Base-by-base conservation (phyloP, 2,888 invertebrate species). In the Drosophila sordidula region DNA sequence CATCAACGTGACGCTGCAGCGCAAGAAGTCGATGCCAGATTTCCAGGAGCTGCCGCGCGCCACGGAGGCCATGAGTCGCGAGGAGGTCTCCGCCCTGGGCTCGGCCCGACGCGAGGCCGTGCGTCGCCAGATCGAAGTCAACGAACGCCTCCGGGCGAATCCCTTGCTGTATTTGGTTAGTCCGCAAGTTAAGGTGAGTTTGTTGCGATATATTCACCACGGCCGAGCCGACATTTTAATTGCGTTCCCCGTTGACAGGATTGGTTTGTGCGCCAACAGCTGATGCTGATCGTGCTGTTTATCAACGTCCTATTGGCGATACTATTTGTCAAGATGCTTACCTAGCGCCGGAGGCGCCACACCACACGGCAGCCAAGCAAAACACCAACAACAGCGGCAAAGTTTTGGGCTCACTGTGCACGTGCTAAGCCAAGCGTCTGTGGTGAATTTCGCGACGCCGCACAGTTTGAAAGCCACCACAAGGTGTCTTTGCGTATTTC, bases 11-110 rank as follows among this genome's bases (percentile, higher is more conserved):
- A 94, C 96, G 87, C 94, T 98, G 87, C 97, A 97, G 93, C 95
- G 97, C 87, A 98, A 98, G 93, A 99, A 99, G 93, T 99, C 98
- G 82, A 95, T 99, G 93, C 99, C 99, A 56, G 99, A 99, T 93
- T 96, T 98, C 90, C 96, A 97, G 90, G 95, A 95, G 73, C 94
- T 97, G 92, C 96, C 97, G 63, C 95, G 96, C 66, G 95, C 96
- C 80, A 95, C 95, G 62, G 95, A 96, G 82, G 95, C 95, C 81
- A 97, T 99, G 96, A 96, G 98, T 56, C 95, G 99, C 63, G 98
- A 98, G 93, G 98, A 99, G 93, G 98, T 98, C 52, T 98, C 98
- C 76, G 95, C 96, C 75, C 94, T 99, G 90, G 98, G 98, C 89
- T 97, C 98, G 74, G 97, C 97, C 84, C 95, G 98, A 77, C 95